phyloP scores from a whole-genome alignment of 2,888 invertebrate genomes.

The Leptopterna dolabrata region DNA sequence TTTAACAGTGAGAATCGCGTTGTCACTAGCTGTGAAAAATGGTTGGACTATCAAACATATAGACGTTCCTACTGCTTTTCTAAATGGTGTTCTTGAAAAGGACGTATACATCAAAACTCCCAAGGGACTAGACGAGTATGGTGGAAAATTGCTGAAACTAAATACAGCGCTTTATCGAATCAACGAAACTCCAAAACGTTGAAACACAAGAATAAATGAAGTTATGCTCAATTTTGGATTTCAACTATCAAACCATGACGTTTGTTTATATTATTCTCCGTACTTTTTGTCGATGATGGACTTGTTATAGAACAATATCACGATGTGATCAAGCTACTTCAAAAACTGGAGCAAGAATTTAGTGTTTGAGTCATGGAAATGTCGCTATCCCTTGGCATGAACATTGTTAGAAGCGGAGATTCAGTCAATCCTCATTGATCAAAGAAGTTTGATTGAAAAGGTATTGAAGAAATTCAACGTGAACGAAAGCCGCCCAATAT shows the following conservation, averaged over 20 bases:
- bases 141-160: neutral
- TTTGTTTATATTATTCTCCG: neutral
- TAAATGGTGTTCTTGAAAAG: constrained; percentile 53
- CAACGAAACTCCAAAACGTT: neutral
- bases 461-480: constrained; percentile 46
- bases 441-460: constrained; percentile 48
- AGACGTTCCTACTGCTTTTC: constrained; percentile 46
- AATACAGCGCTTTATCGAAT: too few species aligned
- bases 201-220: neutral
- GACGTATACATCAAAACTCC: constrained; percentile 42
- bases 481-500: constrained; percentile 29
- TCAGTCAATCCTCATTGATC: constrained; percentile 26
- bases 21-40: constrained; percentile 41
- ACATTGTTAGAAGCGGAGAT: constrained; percentile 15
- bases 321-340: neutral
- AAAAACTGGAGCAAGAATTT: neutral
- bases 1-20: constrained; percentile 10
- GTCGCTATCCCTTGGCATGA: neutral
- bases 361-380: neutral
- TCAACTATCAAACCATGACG: neutral
- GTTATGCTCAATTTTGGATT: neutral
- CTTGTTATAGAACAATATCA: neutral
- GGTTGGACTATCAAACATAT: constrained; percentile 40
- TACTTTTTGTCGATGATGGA: constrained; percentile 1
- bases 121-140: neutral